A percentile compares a stretch with the other conserved stretches of the same genome.
Evolutionary conservation across 2,797 vertebrate species (phyloP).

Genomic region (Rhinogobio ventralis): DNA sequence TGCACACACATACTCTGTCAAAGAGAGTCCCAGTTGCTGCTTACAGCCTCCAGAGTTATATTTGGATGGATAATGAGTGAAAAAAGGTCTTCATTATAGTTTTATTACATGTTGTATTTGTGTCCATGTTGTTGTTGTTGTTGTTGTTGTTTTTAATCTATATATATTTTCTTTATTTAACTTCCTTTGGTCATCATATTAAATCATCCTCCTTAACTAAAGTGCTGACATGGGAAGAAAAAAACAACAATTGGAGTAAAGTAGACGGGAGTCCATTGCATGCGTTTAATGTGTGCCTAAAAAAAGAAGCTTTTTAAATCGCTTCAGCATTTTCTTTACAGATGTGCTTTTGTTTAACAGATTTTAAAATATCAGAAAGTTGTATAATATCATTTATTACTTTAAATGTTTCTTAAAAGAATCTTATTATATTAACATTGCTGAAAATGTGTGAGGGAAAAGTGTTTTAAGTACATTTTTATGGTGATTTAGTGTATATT

Average conservation of each 20-base stretch:
- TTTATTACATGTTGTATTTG: slow-evolving; percentile 7
- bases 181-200: not conserved
- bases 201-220: not conserved
- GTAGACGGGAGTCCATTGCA: not conserved
- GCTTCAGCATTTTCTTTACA: not conserved
- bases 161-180: not conserved
- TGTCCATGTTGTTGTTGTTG: not conserved
- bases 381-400: not conserved
- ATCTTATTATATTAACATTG: not conserved
- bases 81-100: not conserved
- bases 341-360: not conserved
- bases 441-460: slow-evolving; percentile 31
- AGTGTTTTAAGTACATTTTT: slow-evolving; percentile 62
- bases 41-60: slow-evolving; percentile 30
- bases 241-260: not conserved
- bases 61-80: slow-evolving; percentile 28
- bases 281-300: not conserved
- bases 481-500: slow-evolving; percentile 53
- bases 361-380: slow-evolving; percentile 19
- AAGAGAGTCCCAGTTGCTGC: slow-evolving; percentile 26
- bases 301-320: not conserved
- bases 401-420: slow-evolving; percentile 19
- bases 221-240: not conserved
- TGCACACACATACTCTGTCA: not conserved
- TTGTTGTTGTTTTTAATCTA: not conserved